Evolutionary conservation across 1,140 invertebrate species (phyloP).

Genomic region (Stratiolaelaps scimitus): DNA sequence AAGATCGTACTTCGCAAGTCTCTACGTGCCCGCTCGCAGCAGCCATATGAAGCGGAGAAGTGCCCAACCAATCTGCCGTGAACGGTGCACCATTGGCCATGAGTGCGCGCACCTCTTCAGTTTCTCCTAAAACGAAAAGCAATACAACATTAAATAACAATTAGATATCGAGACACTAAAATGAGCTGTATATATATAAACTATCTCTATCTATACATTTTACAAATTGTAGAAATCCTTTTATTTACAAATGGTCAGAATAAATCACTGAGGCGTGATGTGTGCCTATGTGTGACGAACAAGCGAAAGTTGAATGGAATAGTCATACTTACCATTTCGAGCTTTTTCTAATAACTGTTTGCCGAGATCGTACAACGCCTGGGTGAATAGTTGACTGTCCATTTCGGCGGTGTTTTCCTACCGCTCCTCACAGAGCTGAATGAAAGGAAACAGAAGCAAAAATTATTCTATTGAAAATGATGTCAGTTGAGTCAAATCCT

Average conservation of each 20-base stretch:
- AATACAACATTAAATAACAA: background rate
- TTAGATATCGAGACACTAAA: background rate
- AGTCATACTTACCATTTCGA: slow-evolving; percentile 48
- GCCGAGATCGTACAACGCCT: slow-evolving; percentile 51
- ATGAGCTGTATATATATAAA: too few species aligned
- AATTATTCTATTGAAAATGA: too few species aligned
- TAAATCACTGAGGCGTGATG: background rate
- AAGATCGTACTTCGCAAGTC: slow-evolving; percentile 54
- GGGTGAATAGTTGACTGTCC: slow-evolving; percentile 1
- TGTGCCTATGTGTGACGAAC: too few species aligned
- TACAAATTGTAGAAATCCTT: too few species aligned
- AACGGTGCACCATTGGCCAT: slow-evolving; percentile 77
- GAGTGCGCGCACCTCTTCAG: slow-evolving; percentile 58
- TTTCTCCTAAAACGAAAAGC: slow-evolving; percentile 43
- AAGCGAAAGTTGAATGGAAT: too few species aligned
- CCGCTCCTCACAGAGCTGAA: too few species aligned
- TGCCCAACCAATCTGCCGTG: slow-evolving; percentile 74
- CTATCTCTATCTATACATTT: too few species aligned
- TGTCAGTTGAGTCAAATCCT: too few species aligned
- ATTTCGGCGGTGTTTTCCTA: too few species aligned
- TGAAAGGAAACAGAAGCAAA: too few species aligned
- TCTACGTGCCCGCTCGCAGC: slow-evolving; percentile 66
- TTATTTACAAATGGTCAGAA: background rate
- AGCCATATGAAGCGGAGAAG: slow-evolving; percentile 72
- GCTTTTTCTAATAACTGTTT: slow-evolving; percentile 65